A percentile compares a stretch with the other conserved stretches of the same genome.
phyloP scores from a whole-genome alignment of 64 coral and sea anemone genomes.

The Orbicella faveolata region DNA sequence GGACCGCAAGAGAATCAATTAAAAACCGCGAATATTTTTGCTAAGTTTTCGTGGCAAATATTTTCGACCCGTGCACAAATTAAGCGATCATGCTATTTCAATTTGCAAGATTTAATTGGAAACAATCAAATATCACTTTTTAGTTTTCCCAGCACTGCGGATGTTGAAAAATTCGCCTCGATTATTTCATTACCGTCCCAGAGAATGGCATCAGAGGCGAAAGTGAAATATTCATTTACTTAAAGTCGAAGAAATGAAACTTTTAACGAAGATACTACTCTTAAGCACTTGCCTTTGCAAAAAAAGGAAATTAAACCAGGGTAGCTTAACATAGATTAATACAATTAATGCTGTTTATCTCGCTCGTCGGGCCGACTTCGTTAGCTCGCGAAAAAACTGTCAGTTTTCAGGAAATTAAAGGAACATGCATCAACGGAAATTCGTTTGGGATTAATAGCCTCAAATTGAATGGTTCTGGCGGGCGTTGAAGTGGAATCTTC shows the following conservation, averaged over 20 bases:
- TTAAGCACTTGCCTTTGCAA: slow-evolving; percentile 13
- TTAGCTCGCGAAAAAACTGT: slow-evolving; percentile 19
- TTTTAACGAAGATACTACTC: neutral
- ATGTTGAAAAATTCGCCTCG: neutral
- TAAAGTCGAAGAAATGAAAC: slow-evolving; percentile 7
- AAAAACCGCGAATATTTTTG: neutral
- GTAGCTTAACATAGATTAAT: slow-evolving; percentile 41
- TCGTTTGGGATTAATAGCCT: slow-evolving; percentile 23
- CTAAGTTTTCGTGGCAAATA: neutral
- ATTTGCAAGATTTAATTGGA: slow-evolving; percentile 31
- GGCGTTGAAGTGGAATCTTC: neutral
- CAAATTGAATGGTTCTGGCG: slow-evolving; percentile 20
- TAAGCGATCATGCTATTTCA: slow-evolving; percentile 34
- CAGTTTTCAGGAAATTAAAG: slow-evolving; percentile 41
- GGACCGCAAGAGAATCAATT: neutral
- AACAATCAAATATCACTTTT: slow-evolving; percentile 10
- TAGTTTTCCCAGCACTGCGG: neutral
- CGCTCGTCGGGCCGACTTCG: slow-evolving; percentile 28
- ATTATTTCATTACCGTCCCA: slow-evolving; percentile 2
- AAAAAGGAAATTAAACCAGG: slow-evolving; percentile 50
- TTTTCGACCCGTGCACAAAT: slow-evolving; percentile 8
- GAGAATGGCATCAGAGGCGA: neutral
- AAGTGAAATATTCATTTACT: neutral
- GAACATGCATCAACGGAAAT: slow-evolving; percentile 34
- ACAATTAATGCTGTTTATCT: slow-evolving; percentile 42